phyloP scores from a whole-genome alignment of 2,797 vertebrate species.

The Hippocampus kuda region DNA sequence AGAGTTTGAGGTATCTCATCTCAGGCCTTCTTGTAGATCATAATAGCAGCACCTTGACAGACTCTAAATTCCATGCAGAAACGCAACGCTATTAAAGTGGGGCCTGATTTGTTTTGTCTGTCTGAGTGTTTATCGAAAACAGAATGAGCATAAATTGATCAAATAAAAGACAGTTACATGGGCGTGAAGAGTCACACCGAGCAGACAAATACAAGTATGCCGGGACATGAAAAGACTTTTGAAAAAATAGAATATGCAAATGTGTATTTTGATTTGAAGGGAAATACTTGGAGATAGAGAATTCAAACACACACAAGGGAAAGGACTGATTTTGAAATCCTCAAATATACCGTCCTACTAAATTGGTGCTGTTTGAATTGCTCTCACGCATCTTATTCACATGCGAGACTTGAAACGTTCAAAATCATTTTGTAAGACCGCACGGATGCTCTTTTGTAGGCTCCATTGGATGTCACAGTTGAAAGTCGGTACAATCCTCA shows the following conservation, averaged over 20 bases:
- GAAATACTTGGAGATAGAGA: not conserved
- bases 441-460: constrained; percentile 10
- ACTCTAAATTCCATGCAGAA: constrained; percentile 10
- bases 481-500: constrained; percentile 34
- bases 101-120: constrained; percentile 25
- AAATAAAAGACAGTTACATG: not conserved
- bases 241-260: not conserved
- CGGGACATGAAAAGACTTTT: not conserved
- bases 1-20: constrained; percentile 28
- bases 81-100: constrained; percentile 13
- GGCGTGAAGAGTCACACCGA: not conserved
- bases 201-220: constrained; percentile 2
- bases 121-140: constrained; percentile 19
- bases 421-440: constrained; percentile 30
- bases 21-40: not conserved
- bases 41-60: constrained; percentile 3
- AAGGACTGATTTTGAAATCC: not conserved
- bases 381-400: constrained; percentile 21
- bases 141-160: not conserved
- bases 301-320: not conserved
- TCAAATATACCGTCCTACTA: constrained; percentile 2
- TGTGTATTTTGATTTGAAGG: not conserved
- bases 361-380: constrained; percentile 20
- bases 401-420: constrained; percentile 22
- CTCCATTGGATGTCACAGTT: constrained; percentile 15